Percentiles rank a stretch among this genome's conserved stretches.
Evolutionary conservation across 1,140 invertebrate genomes (phyloP).

Genomic region (Rhopalosiphum padi): DNA sequence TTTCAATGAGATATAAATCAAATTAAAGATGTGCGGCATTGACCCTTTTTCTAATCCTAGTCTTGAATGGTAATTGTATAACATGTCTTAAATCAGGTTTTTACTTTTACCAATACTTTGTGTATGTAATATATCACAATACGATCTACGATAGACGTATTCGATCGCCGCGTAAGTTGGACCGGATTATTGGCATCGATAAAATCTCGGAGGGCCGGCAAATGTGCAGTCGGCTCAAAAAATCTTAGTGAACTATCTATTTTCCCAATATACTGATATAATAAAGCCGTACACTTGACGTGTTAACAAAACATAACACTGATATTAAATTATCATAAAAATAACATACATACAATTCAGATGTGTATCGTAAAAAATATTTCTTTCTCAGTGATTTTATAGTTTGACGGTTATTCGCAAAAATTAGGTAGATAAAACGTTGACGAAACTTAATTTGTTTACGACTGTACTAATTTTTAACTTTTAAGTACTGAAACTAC

Average conservation of each 20-base stretch:
- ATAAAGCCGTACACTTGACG: neutral
- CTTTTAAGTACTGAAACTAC: neutral
- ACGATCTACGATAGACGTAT: neutral
- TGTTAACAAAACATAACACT: neutral
- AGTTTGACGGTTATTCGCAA: neutral
- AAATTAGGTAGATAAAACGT: neutral
- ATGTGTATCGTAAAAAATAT: neutral
- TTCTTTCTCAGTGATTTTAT: neutral
- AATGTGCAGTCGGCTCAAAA: neutral
- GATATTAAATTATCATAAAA: neutral
- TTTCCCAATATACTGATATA: neutral
- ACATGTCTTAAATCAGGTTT: conserved; percentile 31
- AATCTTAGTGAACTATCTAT: neutral
- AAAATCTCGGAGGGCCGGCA: neutral
- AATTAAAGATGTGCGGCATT: conserved; percentile 5
- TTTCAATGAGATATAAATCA: neutral
- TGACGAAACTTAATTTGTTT: neutral
- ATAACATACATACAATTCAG: neutral
- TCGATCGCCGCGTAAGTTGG: neutral
- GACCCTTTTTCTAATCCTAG: neutral
- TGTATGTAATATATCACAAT: neutral
- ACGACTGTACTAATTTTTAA: neutral
- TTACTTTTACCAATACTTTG: neutral
- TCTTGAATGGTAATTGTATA: neutral
- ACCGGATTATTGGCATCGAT: neutral